Evolutionary conservation across 2,113 vertebrate species (phyloP), one percentile per base, ranked within the genome.

Genomic region (Myocastor coypus): DNA sequence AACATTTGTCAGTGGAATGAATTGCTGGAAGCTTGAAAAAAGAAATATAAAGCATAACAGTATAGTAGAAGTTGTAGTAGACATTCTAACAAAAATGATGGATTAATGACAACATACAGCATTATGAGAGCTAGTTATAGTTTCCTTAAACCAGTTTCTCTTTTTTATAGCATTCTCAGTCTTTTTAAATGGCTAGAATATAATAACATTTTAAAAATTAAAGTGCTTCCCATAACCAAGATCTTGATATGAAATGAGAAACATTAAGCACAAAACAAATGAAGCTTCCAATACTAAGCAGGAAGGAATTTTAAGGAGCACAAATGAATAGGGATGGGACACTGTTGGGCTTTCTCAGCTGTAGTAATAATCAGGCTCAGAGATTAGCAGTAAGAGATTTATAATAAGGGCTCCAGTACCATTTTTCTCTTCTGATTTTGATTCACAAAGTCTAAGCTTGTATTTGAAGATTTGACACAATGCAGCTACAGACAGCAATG

Each of bases 401-500:
- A 13, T 77, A 82, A 81, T 46, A 91, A 94, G 84, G 55, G 24
- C 83, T 98, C 87, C 32, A n/a, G 0, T 52, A 7, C 87, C 68
- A 30, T 94, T 97, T 98, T 96, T 94, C 68, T 96, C 42, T 82
- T 87, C 7, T 93, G 85, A 92, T 69, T 98, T 97, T 97, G 93
- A 93, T 40, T 96, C 92, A 92, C 91, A 96, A 92, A 98, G 94
- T 92, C 98, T 96, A 97, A 97, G 86, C 26, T 97, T 98, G 98
- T 34, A 46, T 96, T 87, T 96, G 26, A 24, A 37, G 71, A 92
- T 97, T 91, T 96, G 96, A 95, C 84, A 96, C 85, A 91, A 22
- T 92, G 94, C 93, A 97, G 96, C 96, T 98, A 94, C 92, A 81
- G 95, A 97, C 97, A 98, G 98, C 96, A 98, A 97, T 95, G 95